Percentiles rank a stretch among this genome's conserved stretches.
These are phyloP conservation scores for Cygnus olor DNA, from an alignment of 2,797 vertebrate genomes.

Conservation along the genomic window DNA sequence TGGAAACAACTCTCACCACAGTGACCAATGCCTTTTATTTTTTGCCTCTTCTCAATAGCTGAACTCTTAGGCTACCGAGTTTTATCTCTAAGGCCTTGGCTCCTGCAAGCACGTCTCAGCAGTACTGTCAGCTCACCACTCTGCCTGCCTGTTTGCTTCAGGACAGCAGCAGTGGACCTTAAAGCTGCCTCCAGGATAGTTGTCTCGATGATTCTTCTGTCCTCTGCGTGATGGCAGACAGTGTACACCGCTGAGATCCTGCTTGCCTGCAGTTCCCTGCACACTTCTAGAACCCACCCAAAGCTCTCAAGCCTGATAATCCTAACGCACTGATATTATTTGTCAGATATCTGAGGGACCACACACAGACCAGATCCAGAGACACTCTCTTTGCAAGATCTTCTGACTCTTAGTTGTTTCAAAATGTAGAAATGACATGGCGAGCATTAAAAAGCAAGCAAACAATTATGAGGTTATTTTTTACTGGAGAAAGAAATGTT, in stretches of 20 bases:
- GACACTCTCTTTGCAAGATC: not conserved
- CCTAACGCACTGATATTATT: not conserved
- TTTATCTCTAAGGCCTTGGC: not conserved
- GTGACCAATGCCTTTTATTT: not conserved
- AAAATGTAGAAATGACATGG: not conserved
- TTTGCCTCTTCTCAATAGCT: not conserved
- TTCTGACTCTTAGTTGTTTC: not conserved
- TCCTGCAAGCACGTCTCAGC: not conserved
- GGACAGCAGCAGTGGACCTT: not conserved
- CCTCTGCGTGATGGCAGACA: not conserved
- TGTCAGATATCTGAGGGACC: not conserved
- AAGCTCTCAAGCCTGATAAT: not conserved
- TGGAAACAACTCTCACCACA: not conserved
- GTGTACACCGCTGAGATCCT: not conserved
- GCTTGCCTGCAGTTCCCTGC: not conserved
- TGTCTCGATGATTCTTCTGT: not conserved
- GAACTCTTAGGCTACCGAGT: not conserved
- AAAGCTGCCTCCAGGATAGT: not conserved
- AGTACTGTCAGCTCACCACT: not conserved
- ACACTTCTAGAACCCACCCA: not conserved
- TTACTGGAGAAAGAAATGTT: not conserved
- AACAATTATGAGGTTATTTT: not conserved
- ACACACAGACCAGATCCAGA: not conserved
- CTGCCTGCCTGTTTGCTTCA: not conserved
- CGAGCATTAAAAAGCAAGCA: not conserved